These are phyloP conservation scores for Montipora capricornis DNA, from an alignment of 64 coral and sea anemone genomes.

Conservation along the genomic window DNA sequence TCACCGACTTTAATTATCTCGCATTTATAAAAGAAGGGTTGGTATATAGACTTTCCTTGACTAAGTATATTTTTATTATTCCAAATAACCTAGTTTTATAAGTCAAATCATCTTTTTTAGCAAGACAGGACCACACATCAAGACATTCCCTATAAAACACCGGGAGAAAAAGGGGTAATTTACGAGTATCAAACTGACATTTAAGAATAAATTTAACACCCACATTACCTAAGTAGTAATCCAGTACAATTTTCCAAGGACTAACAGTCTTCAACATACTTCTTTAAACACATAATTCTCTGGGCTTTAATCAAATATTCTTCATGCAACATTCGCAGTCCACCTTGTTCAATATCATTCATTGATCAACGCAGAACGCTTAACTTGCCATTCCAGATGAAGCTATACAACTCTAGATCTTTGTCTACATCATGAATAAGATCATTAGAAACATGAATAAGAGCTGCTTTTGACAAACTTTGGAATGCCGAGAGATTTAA, in stretches of 20 bases:
- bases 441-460: not conserved
- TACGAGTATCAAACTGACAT: conserved; percentile 31
- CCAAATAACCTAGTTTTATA: not conserved
- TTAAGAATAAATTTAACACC: conserved; percentile 51
- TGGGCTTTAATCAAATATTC: not conserved
- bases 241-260: conserved; percentile 39
- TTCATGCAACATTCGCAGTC: not conserved
- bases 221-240: conserved; percentile 30
- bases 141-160: conserved; percentile 39
- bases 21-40: no score
- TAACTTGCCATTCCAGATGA: not conserved
- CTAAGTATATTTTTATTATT: no score
- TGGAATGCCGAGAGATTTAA: not conserved
- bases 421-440: not conserved
- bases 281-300: not conserved
- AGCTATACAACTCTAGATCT: not conserved
- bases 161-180: conserved; percentile 12
- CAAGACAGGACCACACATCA: not conserved
- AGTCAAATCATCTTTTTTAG: not conserved
- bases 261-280: conserved; percentile 13
- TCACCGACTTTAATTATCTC: no score
- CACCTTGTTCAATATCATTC: not conserved
- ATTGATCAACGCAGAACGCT: not conserved
- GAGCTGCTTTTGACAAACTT: conserved; percentile 2
- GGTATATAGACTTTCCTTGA: no score